Conservation (phyloP, 2,888 invertebrate species). For the Apodemia hepburni region DNA sequence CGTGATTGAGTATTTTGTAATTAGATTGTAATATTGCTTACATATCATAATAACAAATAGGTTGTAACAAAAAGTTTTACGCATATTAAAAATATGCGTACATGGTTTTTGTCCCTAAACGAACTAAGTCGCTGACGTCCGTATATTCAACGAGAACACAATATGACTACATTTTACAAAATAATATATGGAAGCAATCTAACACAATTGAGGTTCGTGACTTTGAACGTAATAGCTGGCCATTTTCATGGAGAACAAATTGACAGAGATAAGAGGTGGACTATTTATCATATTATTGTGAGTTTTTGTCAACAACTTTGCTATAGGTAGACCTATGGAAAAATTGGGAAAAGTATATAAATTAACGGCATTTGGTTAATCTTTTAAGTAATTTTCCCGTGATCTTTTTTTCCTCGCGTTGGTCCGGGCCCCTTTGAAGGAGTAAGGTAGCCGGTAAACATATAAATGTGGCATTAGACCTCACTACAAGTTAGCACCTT, state of each 20-base stretch:
- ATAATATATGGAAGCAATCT: constrained; percentile 8
- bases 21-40: no score
- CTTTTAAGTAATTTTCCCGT: no score
- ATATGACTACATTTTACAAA: background rate
- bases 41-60: no score
- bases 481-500: no score
- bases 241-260: background rate
- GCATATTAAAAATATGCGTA: background rate
- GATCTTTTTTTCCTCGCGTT: no score
- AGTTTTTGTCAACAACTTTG: background rate
- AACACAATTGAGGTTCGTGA: constrained; percentile 9
- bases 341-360: background rate
- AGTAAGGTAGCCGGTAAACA: no score
- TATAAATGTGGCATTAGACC: no score
- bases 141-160: background rate
- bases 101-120: background rate
- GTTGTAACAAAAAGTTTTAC: no score
- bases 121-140: background rate
- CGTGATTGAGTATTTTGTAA: no score
- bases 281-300: constrained; percentile 7
- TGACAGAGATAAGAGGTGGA: background rate
- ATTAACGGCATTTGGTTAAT: background rate
- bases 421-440: no score
- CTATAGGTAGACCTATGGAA: background rate
- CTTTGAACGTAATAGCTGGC: constrained; percentile 1